phyloP scores from a whole-genome alignment of 1,140 invertebrate species.

The Drosophila virilis region DNA sequence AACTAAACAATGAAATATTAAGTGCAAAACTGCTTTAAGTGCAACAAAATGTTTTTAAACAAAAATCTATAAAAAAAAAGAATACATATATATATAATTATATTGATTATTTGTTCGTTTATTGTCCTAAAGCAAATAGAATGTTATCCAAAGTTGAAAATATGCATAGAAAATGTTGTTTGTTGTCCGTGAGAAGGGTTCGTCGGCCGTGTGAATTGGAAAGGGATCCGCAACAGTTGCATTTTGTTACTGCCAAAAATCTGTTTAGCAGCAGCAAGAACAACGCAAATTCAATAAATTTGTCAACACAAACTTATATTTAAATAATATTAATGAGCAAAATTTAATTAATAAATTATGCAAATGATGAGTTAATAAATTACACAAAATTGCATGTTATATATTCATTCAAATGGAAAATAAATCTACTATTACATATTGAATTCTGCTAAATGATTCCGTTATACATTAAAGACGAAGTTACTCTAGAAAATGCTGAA shows the following conservation, averaged over 20 bases:
- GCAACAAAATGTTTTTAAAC: constrained; percentile 63
- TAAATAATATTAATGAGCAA: constrained; percentile 58
- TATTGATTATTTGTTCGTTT: constrained; percentile 68
- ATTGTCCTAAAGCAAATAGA: constrained; percentile 74
- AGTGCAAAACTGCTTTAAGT: constrained; percentile 78
- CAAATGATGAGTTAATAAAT: constrained; percentile 61
- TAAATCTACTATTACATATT: background rate
- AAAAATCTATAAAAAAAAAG: constrained; percentile 25
- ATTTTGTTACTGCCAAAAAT: constrained; percentile 56
- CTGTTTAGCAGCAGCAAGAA: constrained; percentile 54
- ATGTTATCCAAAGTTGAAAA: constrained; percentile 74
- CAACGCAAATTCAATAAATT: constrained; percentile 56
- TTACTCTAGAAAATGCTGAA: too few relatives aligned
- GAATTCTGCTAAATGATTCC: too few relatives aligned
- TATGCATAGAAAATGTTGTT: constrained; percentile 56
- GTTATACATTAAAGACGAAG: too few relatives aligned
- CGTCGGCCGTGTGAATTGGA: constrained; percentile 30
- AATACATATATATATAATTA: constrained; percentile 42
- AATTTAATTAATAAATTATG: constrained; percentile 60
- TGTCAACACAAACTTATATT: constrained; percentile 68
- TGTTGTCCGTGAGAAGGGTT: constrained; percentile 42
- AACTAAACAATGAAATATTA: constrained; percentile 72
- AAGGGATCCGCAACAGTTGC: constrained; percentile 23
- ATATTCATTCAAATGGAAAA: constrained; percentile 4
- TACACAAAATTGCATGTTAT: constrained; percentile 67